Conservation (phyloP, 2,113 vertebrate species). For the Rhea pennata region DNA sequence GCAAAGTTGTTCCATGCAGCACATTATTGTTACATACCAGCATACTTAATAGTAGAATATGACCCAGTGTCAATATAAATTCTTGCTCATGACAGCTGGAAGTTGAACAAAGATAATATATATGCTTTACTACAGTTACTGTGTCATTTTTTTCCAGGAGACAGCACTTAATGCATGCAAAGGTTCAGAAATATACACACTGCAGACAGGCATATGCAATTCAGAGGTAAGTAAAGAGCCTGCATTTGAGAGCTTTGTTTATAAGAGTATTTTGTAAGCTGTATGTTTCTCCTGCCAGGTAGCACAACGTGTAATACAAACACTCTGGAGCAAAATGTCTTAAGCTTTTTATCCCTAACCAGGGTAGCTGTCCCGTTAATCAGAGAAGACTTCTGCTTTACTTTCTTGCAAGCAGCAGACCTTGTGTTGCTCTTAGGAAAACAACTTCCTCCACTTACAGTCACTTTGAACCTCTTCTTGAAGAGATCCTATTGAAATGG, state of each 20-base stretch:
- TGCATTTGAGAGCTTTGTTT: background rate
- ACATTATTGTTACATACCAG: fast-evolving
- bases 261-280: background rate
- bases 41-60: background rate
- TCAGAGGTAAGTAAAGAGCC: constrained; percentile 53
- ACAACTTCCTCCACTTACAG: background rate
- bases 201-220: constrained; percentile 61
- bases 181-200: background rate
- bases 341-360: background rate
- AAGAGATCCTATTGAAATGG: background rate
- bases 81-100: background rate
- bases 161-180: constrained; percentile 69
- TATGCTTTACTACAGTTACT: background rate
- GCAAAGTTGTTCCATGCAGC: background rate
- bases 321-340: background rate
- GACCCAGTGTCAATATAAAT: background rate
- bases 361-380: background rate
- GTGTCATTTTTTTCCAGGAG: constrained; percentile 61
- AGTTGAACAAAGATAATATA: background rate
- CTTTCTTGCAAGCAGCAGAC: background rate
- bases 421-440: background rate
- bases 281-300: background rate
- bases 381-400: background rate
- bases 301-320: background rate
- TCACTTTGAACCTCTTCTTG: background rate